Conservation (phyloP, 2,113 vertebrate genomes). For the Mystacornis crossleyi region DNA sequence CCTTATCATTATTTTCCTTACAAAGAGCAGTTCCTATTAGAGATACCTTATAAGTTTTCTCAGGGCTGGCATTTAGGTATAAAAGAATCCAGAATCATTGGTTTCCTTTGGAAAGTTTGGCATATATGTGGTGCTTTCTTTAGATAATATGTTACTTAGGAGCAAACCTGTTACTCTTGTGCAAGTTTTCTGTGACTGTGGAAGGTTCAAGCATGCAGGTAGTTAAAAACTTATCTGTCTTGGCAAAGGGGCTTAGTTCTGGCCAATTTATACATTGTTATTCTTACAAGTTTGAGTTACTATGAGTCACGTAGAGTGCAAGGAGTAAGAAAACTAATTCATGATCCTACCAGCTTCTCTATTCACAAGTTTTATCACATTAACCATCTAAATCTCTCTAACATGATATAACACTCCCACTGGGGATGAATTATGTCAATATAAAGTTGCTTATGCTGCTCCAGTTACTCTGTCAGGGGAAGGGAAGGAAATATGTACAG, state of each 20-base stretch:
- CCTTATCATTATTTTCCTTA: constrained; percentile 29
- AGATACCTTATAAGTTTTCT: background rate
- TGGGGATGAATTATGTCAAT: constrained; percentile 28
- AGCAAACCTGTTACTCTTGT: background rate
- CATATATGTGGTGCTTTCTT: background rate
- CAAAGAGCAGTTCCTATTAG: background rate
- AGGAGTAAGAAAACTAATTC: constrained; percentile 33
- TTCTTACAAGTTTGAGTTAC: constrained; percentile 33
- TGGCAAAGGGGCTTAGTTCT: background rate
- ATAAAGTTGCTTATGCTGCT: background rate
- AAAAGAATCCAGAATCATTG: background rate
- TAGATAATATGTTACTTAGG: background rate
- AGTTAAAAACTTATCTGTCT: background rate
- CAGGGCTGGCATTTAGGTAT: background rate
- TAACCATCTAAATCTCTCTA: constrained; percentile 51
- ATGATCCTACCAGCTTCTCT: constrained; percentile 6
- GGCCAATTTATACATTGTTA: constrained; percentile 27
- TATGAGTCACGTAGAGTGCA: constrained; percentile 21
- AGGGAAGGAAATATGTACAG: background rate
- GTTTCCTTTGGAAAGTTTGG: constrained; percentile 7
- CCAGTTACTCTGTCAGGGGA: background rate
- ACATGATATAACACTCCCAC: constrained; percentile 34
- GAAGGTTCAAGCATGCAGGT: background rate
- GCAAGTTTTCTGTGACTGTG: background rate
- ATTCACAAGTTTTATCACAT: constrained; percentile 20